Base-by-base conservation (phyloP, 2,113 vertebrate species). In the Chlorodrepanis virens region DNA sequence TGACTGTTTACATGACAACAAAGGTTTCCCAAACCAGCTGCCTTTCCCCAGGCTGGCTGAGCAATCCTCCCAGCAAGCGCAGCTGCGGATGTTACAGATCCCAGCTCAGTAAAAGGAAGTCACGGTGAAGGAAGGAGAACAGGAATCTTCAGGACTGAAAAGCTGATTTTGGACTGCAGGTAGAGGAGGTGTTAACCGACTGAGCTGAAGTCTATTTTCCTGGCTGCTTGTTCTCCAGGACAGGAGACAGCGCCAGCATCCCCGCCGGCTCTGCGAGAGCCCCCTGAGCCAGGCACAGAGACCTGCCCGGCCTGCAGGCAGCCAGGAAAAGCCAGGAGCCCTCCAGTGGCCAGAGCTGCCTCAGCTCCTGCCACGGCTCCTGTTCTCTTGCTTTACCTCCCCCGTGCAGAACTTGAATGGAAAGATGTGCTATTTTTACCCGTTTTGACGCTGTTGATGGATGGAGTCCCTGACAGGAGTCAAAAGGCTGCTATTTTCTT, bases 391-490 rank as follows among this genome's bases (percentile, higher is more conserved):
- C 6, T 50, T 63, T 44, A 31, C 57, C 35, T 53, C 45, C 47
- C 60, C 7, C 1, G 0, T 19, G 45, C 11, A 45, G n/a, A 60
- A 17, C 25, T 44, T 21, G 2, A 11, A 53, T 8, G 69, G 69
- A 65, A 84, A 85, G 23, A 60, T 31, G 25, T 1, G 40, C 78
- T 93, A 72, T 65, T 87, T 94, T 94, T 85, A 83, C 37, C 60
- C 45, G 1, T 65, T 90, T 61, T 89, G 89, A 93, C 39, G 6
- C 23, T 37, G 22, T 4, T 81, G 80, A 90, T 71, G 64, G 86
- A 95, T 90, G 60, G 47, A 83, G 68, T 20, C 27, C 37, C 70
- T 74, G 65, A 74, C 74, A 95, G 61, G 63, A 94, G 56, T 61
- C 91, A 79, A 87, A 83, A 91, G 70, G 67, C 37, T 74, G 67